phyloP scores from a whole-genome alignment of 2,888 invertebrate species.

The Amphipoea lucens region DNA sequence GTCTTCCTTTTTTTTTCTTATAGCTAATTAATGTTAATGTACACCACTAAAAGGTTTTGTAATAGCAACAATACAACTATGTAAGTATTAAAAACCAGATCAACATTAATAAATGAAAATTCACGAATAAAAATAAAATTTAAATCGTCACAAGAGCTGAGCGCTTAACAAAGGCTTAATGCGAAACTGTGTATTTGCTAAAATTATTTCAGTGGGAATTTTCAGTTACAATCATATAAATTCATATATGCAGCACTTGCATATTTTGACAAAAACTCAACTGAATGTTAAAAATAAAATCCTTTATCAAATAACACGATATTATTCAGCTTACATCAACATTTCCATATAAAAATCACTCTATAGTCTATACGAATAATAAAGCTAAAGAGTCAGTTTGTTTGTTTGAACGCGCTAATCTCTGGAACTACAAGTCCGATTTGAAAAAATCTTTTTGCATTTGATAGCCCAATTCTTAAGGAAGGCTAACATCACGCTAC shows the following conservation, averaged over 20 bases:
- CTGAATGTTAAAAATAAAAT: conserved; percentile 15
- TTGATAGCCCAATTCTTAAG: no score
- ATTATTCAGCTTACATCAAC: not conserved
- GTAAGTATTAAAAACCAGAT: conserved; percentile 14
- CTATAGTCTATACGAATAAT: no score
- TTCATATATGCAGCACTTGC: not conserved
- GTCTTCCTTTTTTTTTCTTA: no score
- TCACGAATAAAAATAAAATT: conserved; percentile 33
- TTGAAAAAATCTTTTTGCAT: no score
- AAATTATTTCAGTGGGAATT: conserved; percentile 42
- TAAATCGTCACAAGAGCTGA: conserved; percentile 32
- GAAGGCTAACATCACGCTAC: no score
- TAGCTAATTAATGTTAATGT: not conserved
- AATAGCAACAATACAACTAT: not conserved
- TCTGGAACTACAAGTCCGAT: not conserved
- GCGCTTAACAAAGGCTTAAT: conserved; percentile 45
- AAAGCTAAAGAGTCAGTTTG: not conserved
- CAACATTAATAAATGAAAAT: conserved; percentile 23
- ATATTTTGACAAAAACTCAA: conserved; percentile 18
- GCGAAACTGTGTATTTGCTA: conserved; percentile 36
- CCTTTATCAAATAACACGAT: not conserved
- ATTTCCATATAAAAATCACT: conserved; percentile 1
- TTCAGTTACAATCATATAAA: conserved; percentile 23
- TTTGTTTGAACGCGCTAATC: not conserved
- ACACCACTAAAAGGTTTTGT: not conserved